A percentile compares a stretch with the other conserved stretches of the same genome.
phyloP scores from a whole-genome alignment of 1,140 invertebrate species.

The Drosophila biarmipes region DNA sequence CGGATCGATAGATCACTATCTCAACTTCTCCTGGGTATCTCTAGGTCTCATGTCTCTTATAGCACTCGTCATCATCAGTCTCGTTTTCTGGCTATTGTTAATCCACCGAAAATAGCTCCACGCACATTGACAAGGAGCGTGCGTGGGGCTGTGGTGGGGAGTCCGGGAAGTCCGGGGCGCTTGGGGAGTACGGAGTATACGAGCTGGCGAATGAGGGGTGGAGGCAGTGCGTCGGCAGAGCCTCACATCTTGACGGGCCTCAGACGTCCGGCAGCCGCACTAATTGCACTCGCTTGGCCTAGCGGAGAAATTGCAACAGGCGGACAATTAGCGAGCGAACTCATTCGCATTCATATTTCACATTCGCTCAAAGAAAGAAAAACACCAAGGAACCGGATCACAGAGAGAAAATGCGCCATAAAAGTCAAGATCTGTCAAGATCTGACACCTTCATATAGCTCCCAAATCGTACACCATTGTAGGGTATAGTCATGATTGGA shows the following conservation, averaged over 20 bases:
- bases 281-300: constrained; percentile 63
- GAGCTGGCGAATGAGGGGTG: constrained; percentile 3
- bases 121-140: constrained; percentile 23
- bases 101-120: constrained; percentile 60
- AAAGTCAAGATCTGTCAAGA: too few relatives aligned
- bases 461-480: too few relatives aligned
- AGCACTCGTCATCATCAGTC: background rate
- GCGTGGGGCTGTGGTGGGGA: constrained; percentile 16
- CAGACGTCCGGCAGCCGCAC: constrained; percentile 56
- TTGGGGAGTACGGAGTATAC: background rate
- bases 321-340: constrained; percentile 45
- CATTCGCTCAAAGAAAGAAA: constrained; percentile 21
- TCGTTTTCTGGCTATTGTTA: constrained; percentile 44
- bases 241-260: constrained; percentile 67
- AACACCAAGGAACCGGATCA: constrained; percentile 1
- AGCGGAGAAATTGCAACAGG: constrained; percentile 46
- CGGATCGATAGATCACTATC: background rate
- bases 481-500: too few relatives aligned
- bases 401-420: background rate
- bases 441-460: too few relatives aligned
- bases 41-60: too few relatives aligned
- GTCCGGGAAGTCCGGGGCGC: background rate
- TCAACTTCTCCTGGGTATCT: background rate
- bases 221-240: constrained; percentile 10
- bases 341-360: constrained; percentile 38